A percentile compares a stretch with the other conserved stretches of the same genome.
phyloP scores from a whole-genome alignment of 1,140 invertebrate genomes.

The Chironomus tepperi region DNA sequence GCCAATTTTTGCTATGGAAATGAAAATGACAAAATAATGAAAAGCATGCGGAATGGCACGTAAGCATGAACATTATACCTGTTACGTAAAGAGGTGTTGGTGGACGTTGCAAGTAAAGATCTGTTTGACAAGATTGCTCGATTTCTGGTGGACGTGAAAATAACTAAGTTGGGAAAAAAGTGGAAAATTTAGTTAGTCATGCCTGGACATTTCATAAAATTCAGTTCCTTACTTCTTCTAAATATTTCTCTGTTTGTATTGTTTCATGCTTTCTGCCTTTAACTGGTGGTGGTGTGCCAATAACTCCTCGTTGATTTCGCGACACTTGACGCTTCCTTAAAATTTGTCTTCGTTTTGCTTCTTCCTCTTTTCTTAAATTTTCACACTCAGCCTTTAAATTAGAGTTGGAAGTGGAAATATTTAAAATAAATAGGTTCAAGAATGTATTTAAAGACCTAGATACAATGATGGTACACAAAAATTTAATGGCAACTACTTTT shows the following conservation, averaged over 20 bases:
- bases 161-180: conserved; percentile 41
- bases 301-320: conserved; percentile 42
- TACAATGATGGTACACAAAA: too few species aligned
- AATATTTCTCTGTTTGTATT: conserved; percentile 78
- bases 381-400: conserved; percentile 33
- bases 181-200: not conserved
- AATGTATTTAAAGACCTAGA: not conserved
- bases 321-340: conserved; percentile 41
- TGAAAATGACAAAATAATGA: not conserved
- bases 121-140: conserved; percentile 73
- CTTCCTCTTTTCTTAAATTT: conserved; percentile 40
- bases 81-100: conserved; percentile 62
- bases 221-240: conserved; percentile 60
- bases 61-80: conserved; percentile 31
- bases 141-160: conserved; percentile 60
- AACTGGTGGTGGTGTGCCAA: conserved; percentile 61
- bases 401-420: conserved; percentile 9
- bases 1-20: conserved; percentile 52
- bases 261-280: conserved; percentile 69
- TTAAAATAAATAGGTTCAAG: not conserved
- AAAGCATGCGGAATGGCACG: not conserved
- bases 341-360: conserved; percentile 44
- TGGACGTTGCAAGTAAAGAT: conserved; percentile 73
- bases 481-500: too few species aligned
- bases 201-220: not conserved